Percentiles rank a stretch among this genome's conserved stretches.
phyloP scores from a whole-genome alignment of 1,140 invertebrate species.

The Drosophila eugracilis region DNA sequence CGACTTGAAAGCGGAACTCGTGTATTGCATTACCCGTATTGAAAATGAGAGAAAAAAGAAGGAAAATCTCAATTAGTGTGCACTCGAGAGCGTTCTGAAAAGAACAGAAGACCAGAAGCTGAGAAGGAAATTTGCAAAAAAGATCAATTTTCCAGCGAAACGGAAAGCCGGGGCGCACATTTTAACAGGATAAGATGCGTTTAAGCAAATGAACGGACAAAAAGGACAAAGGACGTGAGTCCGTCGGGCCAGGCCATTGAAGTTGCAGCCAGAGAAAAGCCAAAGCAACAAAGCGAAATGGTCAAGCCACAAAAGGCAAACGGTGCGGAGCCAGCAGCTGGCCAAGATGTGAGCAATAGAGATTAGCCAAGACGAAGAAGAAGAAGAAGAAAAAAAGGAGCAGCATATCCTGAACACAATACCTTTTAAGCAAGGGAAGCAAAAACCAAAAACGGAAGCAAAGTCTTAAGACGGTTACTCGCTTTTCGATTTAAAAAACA shows the following conservation, averaged over 20 bases:
- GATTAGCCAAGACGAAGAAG: slow-evolving; percentile 33
- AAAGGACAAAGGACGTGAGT: slow-evolving; percentile 38
- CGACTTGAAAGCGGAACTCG: slow-evolving; percentile 45
- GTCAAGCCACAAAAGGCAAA: slow-evolving; percentile 76
- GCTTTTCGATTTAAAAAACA: slow-evolving; percentile 17
- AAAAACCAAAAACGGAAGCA: slow-evolving; percentile 31
- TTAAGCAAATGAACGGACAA: slow-evolving; percentile 74
- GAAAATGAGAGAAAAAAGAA: slow-evolving; percentile 26
- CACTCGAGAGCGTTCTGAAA: slow-evolving; percentile 36
- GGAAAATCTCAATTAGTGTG: slow-evolving; percentile 66
- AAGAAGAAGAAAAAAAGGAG: slow-evolving; percentile 20
- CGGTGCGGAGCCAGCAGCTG: slow-evolving; percentile 58
- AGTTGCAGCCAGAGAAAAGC: slow-evolving; percentile 29
- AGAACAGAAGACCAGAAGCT: slow-evolving; percentile 42
- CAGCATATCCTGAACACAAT: slow-evolving; percentile 17
- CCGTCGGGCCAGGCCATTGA: slow-evolving; percentile 29
- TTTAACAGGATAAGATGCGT: slow-evolving; percentile 75
- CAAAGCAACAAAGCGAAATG: slow-evolving; percentile 53
- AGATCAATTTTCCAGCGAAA: slow-evolving; percentile 71
- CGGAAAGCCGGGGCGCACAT: slow-evolving; percentile 42
- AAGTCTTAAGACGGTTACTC: slow-evolving; percentile 37
- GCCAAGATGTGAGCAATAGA: slow-evolving; percentile 44
- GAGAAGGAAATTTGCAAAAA: slow-evolving; percentile 68
- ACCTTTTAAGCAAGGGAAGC: slow-evolving; percentile 1
- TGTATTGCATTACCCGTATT: slow-evolving; percentile 44